Percentiles rank a stretch among this genome's conserved stretches.
phyloP scores from a whole-genome alignment of 2,113 vertebrate species.

The Anoura caudifer region DNA sequence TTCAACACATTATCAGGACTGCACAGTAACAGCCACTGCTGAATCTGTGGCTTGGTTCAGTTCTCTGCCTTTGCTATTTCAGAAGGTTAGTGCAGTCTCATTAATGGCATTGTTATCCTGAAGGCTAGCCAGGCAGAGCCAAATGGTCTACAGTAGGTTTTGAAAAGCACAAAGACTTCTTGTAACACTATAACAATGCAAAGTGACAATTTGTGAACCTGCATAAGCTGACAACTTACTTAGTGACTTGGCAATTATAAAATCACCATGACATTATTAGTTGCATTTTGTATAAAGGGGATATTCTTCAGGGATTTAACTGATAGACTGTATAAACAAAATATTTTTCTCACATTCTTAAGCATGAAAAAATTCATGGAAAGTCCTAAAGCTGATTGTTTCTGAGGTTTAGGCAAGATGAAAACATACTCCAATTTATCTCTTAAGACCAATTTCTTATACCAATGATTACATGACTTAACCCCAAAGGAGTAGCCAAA shows the following conservation, averaged over 20 bases:
- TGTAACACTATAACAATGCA: background rate
- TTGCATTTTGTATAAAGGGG: conserved; percentile 19
- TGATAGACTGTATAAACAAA: background rate
- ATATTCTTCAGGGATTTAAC: conserved; percentile 18
- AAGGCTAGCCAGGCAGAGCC: background rate
- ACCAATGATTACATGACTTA: conserved; percentile 26
- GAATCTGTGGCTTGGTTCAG: background rate
- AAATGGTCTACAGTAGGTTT: rapidly evolving
- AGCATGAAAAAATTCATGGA: background rate
- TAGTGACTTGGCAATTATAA: conserved; percentile 41
- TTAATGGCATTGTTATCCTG: background rate
- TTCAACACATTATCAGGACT: background rate
- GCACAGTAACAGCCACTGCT: background rate
- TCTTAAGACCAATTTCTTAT: background rate
- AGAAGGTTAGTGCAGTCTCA: background rate
- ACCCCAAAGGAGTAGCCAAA: background rate
- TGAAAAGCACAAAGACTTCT: background rate
- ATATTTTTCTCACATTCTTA: background rate
- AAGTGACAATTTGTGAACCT: conserved; percentile 53
- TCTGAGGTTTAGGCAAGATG: conserved; percentile 21
- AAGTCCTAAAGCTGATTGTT: conserved; percentile 9
- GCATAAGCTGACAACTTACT: conserved; percentile 7
- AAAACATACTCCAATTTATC: background rate
- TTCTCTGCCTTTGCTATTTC: background rate
- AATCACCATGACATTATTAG: conserved; percentile 37